phyloP scores from a whole-genome alignment of 2,797 vertebrate genomes.

The Zenarchopterus dispar region DNA sequence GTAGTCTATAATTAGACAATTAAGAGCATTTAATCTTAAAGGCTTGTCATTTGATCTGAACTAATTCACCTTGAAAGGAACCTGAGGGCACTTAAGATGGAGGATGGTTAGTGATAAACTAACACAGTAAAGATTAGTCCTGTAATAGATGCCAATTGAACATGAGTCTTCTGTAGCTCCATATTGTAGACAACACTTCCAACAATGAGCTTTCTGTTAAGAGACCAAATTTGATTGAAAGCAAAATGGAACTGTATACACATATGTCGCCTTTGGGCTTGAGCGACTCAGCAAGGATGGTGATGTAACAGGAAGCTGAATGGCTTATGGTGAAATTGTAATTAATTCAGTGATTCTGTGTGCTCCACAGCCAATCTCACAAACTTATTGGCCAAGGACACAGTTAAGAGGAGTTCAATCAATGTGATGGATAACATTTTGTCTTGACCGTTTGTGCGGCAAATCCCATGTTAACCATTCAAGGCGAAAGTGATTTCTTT shows the following conservation, averaged over 20 bases:
- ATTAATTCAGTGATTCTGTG: slow-evolving; percentile 64
- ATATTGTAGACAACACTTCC: neutral
- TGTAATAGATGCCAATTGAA: slow-evolving; percentile 4
- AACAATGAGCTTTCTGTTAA: neutral
- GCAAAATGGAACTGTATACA: neutral
- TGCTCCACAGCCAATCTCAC: slow-evolving; percentile 47
- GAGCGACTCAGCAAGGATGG: slow-evolving; percentile 2
- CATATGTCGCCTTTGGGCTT: neutral
- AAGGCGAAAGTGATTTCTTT: slow-evolving; percentile 32
- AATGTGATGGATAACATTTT: slow-evolving; percentile 67
- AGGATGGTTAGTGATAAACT: slow-evolving; percentile 76
- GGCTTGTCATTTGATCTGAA: slow-evolving; percentile 76
- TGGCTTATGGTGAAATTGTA: slow-evolving; percentile 36
- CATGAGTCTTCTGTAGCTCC: neutral
- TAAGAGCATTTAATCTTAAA: slow-evolving; percentile 75
- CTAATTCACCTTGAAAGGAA: slow-evolving; percentile 79
- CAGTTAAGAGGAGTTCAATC: slow-evolving; percentile 65
- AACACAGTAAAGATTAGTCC: slow-evolving; percentile 59
- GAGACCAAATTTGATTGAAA: neutral
- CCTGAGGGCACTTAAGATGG: slow-evolving; percentile 72
- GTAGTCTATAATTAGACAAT: slow-evolving; percentile 71
- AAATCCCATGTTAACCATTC: slow-evolving; percentile 54
- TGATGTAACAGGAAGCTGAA: slow-evolving; percentile 41
- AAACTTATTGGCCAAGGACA: slow-evolving; percentile 62
- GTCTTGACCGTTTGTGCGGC: slow-evolving; percentile 44